Evolutionary conservation across 2,113 vertebrate species (phyloP).

Genomic region (Pavo muticus): DNA sequence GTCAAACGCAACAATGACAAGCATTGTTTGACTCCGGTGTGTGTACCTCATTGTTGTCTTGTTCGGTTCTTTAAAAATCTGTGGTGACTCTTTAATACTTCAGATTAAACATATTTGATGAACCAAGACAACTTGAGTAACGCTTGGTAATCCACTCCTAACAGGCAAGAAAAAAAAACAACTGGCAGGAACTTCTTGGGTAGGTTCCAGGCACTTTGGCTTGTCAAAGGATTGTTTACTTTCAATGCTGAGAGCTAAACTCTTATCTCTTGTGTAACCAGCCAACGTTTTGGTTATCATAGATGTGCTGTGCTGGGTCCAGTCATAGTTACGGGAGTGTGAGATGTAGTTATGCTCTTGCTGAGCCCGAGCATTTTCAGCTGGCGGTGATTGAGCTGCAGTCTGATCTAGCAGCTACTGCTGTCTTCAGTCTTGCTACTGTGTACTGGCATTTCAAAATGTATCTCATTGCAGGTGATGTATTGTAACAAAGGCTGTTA

Average conservation of each 20-base stretch:
- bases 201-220: background rate
- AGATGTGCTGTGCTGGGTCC: background rate
- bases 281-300: background rate
- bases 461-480: background rate
- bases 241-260: background rate
- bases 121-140: background rate
- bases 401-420: background rate
- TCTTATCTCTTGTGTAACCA: constrained; percentile 11
- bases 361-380: background rate
- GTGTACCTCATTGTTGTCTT: background rate
- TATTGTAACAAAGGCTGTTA: background rate
- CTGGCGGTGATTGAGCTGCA: background rate
- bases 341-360: background rate
- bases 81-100: background rate
- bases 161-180: background rate
- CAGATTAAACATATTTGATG: background rate
- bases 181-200: background rate
- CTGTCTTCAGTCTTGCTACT: background rate
- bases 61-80: background rate
- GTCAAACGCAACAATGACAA: background rate
- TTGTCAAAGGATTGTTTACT: constrained; percentile 6
- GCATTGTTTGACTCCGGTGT: background rate
- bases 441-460: background rate
- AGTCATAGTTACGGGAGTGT: background rate
- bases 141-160: background rate